Conservation (phyloP, 2,113 vertebrate genomes). For the Diphyllodes magnificus region DNA sequence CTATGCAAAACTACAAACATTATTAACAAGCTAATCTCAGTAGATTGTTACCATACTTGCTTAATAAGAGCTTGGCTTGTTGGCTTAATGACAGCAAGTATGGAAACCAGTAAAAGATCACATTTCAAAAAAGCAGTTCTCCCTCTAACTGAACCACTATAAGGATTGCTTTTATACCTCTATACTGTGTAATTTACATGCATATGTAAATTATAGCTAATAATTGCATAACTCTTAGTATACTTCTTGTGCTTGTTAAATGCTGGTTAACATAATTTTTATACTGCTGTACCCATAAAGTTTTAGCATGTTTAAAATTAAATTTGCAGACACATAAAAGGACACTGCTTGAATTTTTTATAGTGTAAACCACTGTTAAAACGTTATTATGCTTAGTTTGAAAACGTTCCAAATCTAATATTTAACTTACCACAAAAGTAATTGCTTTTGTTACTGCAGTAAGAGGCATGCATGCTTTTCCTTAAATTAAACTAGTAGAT, state of each 20-base stretch:
- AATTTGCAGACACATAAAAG: slow-evolving; percentile 1
- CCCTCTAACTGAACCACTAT: neutral
- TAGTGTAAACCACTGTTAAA: neutral
- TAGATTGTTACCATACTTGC: neutral
- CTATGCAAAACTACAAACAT: neutral
- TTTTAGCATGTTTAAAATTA: neutral
- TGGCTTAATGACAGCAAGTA: neutral
- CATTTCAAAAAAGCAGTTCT: neutral
- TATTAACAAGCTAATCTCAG: neutral
- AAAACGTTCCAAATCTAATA: slow-evolving; percentile 49
- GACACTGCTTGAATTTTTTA: neutral
- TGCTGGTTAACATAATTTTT: neutral
- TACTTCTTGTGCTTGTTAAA: neutral
- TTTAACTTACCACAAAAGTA: slow-evolving; percentile 28
- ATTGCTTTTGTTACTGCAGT: slow-evolving; percentile 19
- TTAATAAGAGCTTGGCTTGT: neutral
- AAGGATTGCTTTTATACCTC: neutral
- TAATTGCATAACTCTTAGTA: neutral
- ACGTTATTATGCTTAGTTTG: slow-evolving; percentile 33
- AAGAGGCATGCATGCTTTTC: neutral
- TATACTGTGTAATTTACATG: neutral
- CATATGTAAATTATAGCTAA: neutral
- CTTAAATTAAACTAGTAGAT: slow-evolving; percentile 36
- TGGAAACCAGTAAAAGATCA: neutral
- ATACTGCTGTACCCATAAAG: neutral